Evolutionary conservation across 2,888 invertebrate species (phyloP).

Genomic region (Scaptomyza flava): DNA sequence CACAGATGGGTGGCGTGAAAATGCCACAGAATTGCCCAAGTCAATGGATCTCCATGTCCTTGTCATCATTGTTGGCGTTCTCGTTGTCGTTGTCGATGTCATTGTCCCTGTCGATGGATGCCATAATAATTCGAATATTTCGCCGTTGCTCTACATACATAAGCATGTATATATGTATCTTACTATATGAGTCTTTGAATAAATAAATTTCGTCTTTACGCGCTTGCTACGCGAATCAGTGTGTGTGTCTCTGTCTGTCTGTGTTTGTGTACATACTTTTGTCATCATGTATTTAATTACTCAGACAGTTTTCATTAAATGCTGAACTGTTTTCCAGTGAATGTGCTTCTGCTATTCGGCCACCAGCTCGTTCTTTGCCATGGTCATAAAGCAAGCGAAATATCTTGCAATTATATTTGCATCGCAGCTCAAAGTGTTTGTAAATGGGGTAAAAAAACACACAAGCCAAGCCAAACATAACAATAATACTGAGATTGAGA

Average conservation of each 20-base stretch:
- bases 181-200: slow-evolving; percentile 31
- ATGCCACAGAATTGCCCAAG: slow-evolving; percentile 33
- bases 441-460: slow-evolving; percentile 33
- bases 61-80: no score
- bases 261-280: slow-evolving; percentile 49
- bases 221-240: slow-evolving; percentile 6
- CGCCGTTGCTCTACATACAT: neutral
- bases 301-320: slow-evolving; percentile 75
- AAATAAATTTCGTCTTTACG: slow-evolving; percentile 53
- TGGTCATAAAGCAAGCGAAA: slow-evolving; percentile 64
- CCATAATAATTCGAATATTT: slow-evolving; percentile 68
- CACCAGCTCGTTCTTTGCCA: slow-evolving; percentile 15
- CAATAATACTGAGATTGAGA: neutral
- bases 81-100: slow-evolving; percentile 9
- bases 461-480: slow-evolving; percentile 34
- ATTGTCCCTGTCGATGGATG: slow-evolving; percentile 31
- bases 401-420: slow-evolving; percentile 78
- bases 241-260: slow-evolving; percentile 1
- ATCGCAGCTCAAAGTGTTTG: slow-evolving; percentile 68
- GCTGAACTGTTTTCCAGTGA: slow-evolving; percentile 30
- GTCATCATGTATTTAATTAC: slow-evolving; percentile 79
- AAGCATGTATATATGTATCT: slow-evolving; percentile 1
- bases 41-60: slow-evolving; percentile 18
- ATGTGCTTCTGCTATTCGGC: slow-evolving; percentile 5
- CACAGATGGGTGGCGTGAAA: slow-evolving; percentile 32